Percentiles rank a stretch among this genome's conserved stretches.
Conservation (phyloP, 2,797 vertebrate genomes). For the Poecile montanus region DNA sequence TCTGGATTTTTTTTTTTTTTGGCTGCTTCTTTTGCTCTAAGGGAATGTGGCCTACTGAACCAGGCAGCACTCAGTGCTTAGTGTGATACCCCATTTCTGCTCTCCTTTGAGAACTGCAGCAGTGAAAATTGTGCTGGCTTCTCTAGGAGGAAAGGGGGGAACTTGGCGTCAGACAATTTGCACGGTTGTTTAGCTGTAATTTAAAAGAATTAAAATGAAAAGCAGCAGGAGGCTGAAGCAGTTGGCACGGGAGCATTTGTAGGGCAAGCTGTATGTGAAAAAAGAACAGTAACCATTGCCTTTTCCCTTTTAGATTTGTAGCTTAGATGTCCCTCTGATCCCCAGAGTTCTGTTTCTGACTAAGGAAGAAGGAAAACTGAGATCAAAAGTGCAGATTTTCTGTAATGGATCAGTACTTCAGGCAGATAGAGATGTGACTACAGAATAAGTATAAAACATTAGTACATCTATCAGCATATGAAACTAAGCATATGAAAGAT, state of each 20-base stretch:
- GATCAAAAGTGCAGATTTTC: background rate
- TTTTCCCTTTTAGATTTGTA: background rate
- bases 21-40: background rate
- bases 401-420: background rate
- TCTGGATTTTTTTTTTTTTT: background rate
- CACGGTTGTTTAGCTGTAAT: background rate
- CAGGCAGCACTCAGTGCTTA: background rate
- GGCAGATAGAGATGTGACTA: background rate
- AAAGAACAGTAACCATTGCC: background rate
- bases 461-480: background rate
- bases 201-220: constrained; percentile 24
- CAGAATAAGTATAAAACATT: background rate
- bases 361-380: constrained; percentile 3
- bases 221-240: background rate
- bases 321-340: background rate
- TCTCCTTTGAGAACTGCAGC: background rate
- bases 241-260: background rate
- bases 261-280: background rate
- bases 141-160: background rate
- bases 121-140: background rate
- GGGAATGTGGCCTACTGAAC: background rate
- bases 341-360: background rate
- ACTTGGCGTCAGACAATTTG: background rate
- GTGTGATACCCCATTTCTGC: background rate
- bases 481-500: background rate